Percentiles rank a stretch among this genome's conserved stretches.
Evolutionary conservation across 2,888 invertebrate genomes (phyloP).

Genomic region (Autographa gamma): DNA sequence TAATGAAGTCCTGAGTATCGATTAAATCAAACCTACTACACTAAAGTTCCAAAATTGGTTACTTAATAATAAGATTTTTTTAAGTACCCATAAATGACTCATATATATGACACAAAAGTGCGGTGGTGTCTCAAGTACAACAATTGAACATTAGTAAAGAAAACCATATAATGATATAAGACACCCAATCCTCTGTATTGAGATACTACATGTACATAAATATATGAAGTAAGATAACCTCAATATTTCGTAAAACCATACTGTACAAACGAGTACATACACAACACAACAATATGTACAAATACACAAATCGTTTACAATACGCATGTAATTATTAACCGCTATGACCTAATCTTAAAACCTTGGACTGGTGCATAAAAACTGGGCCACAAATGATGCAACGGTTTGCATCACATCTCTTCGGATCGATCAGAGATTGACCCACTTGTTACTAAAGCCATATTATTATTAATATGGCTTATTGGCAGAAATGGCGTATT

Average conservation of each 20-base stretch:
- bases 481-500: background rate
- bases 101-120: no score
- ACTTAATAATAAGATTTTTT: no score
- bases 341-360: constrained; percentile 70
- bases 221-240: background rate
- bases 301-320: constrained; percentile 46
- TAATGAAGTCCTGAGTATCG: no score
- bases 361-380: constrained; percentile 70
- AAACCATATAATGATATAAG: no score
- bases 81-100: no score
- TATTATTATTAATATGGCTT: constrained; percentile 1
- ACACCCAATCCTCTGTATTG: no score
- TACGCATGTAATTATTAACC: constrained; percentile 55
- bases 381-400: constrained; percentile 63
- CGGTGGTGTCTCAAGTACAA: no score
- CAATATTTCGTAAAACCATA: constrained; percentile 28
- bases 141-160: no score
- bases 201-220: background rate
- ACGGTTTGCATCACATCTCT: constrained; percentile 51
- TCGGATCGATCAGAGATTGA: constrained; percentile 52
- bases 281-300: constrained; percentile 22
- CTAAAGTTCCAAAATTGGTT: no score
- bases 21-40: no score
- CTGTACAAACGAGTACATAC: constrained; percentile 29
- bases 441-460: constrained; percentile 36